phyloP scores from a whole-genome alignment of 2,888 invertebrate species.

The Herminia tarsipennalis region DNA sequence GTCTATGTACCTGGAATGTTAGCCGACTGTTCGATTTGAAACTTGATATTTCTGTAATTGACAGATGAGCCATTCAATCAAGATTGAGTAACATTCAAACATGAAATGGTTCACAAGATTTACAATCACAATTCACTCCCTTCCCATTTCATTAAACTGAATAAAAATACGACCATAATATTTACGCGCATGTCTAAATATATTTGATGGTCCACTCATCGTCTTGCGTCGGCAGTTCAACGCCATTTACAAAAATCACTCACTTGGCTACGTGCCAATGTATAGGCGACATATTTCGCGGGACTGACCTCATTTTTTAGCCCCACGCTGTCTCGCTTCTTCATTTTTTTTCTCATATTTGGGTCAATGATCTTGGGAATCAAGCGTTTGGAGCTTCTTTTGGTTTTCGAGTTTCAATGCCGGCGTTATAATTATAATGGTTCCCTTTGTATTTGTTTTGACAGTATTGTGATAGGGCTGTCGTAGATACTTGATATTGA shows the following conservation, averaged over 20 bases:
- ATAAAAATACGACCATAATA: constrained; percentile 29
- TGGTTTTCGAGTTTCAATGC: constrained; percentile 7
- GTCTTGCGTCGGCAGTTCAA: constrained; percentile 47
- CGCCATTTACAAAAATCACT: constrained; percentile 63
- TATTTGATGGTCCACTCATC: constrained; percentile 44
- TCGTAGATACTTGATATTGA: too few species aligned
- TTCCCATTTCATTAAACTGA: neutral
- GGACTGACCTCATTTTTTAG: constrained; percentile 64
- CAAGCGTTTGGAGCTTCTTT: constrained; percentile 3
- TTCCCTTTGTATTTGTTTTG: neutral
- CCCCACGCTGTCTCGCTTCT: constrained; percentile 67
- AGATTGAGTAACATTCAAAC: too few species aligned
- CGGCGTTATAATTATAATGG: neutral
- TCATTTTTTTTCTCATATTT: constrained; percentile 41
- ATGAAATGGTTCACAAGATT: too few species aligned
- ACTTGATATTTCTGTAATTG: too few species aligned
- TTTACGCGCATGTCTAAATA: constrained; percentile 45
- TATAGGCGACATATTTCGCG: constrained; percentile 69
- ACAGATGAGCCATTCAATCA: too few species aligned
- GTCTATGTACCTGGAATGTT: too few species aligned
- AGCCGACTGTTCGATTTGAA: too few species aligned
- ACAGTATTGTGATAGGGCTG: neutral
- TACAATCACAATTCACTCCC: neutral
- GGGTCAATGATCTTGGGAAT: constrained; percentile 39
- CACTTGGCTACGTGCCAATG: constrained; percentile 65